Base-by-base conservation (phyloP, 2,113 vertebrate genomes). In the human (Homo sapiens) region DNA sequence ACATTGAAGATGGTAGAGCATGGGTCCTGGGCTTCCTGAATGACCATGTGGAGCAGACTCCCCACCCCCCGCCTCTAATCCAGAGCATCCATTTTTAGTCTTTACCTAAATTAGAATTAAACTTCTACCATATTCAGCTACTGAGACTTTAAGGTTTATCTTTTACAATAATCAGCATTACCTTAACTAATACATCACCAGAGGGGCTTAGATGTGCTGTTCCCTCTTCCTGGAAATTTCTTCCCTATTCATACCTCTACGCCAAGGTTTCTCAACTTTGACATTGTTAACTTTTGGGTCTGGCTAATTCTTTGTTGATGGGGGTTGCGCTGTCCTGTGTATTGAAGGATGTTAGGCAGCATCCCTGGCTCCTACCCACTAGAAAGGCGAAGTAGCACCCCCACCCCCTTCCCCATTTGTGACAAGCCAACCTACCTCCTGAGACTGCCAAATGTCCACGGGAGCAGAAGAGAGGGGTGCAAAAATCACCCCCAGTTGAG, bases 341-440 rank as follows among this genome's bases (percentile, higher is more conserved):
- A 11, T 0, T 40, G 3, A 2, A 22, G 14, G 68, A 64, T 2
- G 0, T 3, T 22, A 3, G 27, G 57, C 10, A 13, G 17, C 12
- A 38, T 30, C 66, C 57, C 16, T 3, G 35, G 38, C 20, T 64
- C 45, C 45, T 25, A 6, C 50, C 22, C 18, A 10, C 30, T 2
- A 61, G 32, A 35, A 64, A 64, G 12, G 13, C 16, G 17, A 9
- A 30, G 27, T 2, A 59, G 35, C 20, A 59, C 22, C 8, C 11
- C 8, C 20, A 59, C 22, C 8, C 11, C 8, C 6, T 70, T 11
- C 16, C 10, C 6, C 2, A 30, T 20, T 2, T 57, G 66, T 23
- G n/a, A 76, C 50, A 64, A n/a, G 30, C 75, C 38, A 61, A 72
- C 61, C 4, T 1, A 22, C 4, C 12, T 64, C 43, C 50, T 2